These are phyloP conservation scores for Drepana arcuata DNA, from an alignment of 1,140 invertebrate genomes.

Conservation along the genomic window DNA sequence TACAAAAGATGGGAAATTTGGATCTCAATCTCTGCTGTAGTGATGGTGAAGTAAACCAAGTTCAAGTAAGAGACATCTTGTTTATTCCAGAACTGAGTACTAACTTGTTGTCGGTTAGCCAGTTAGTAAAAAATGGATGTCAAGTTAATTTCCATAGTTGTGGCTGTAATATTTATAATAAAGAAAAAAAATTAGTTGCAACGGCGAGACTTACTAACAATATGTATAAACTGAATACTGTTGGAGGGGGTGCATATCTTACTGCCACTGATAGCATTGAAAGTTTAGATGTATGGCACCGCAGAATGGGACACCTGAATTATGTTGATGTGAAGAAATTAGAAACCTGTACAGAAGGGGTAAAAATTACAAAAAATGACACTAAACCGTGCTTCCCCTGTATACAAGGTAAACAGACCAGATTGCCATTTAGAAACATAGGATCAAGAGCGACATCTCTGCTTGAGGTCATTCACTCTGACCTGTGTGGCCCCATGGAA, in stretches of 20 bases:
- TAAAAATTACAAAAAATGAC: constrained; percentile 14
- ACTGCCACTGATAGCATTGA: constrained; percentile 10
- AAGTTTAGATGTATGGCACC: constrained; percentile 22
- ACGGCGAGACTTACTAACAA: constrained; percentile 21
- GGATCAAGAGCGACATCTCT: constrained; percentile 16
- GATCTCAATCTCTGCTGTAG: no score
- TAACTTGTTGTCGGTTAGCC: constrained; percentile 24
- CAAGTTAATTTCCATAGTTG: constrained; percentile 21
- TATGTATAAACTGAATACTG: constrained; percentile 21
- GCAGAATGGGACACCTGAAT: constrained; percentile 22
- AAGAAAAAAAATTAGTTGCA: constrained; percentile 17
- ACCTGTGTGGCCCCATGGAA: constrained; percentile 50
- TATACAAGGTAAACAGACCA: constrained; percentile 28
- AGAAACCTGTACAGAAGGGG: constrained; percentile 10
- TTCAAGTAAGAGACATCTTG: constrained; percentile 24
- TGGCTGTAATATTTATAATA: constrained; percentile 25
- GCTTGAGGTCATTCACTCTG: constrained; percentile 44
- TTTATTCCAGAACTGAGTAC: constrained; percentile 20
- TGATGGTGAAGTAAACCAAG: no score
- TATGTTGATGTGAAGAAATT: constrained; percentile 17
- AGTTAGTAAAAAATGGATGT: constrained; percentile 26
- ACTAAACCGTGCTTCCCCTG: constrained; percentile 24
- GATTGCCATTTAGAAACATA: constrained; percentile 25
- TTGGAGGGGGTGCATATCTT: constrained; percentile 11
- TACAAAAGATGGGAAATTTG: no score